Evolutionary conservation across 2,888 invertebrate genomes (phyloP), one percentile per base, ranked within the genome.

Genomic region (Stramonita haemastoma): DNA sequence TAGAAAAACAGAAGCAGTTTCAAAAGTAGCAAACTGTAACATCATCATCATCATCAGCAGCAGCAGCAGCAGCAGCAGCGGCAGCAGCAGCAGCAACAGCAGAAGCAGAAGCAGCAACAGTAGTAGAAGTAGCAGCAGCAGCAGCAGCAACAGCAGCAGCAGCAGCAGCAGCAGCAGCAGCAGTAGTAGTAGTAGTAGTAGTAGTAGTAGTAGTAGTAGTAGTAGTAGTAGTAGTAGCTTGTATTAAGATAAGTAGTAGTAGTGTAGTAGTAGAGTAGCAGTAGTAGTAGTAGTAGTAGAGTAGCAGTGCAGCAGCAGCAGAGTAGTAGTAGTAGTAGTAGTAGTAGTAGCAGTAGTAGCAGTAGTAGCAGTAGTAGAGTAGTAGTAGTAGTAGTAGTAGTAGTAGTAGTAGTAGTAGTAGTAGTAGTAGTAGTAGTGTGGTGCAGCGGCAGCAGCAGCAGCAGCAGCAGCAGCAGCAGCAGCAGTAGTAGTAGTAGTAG

Each of bases 111-210:
- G n/a, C 29, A n/a, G 26, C 29, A 73, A n/a, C 26, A n/a, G 73
- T 11, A n/a, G 73, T 11, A 73, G 73, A 2, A 73, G 79, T 34
- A 34, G 79, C 15, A 79, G 34, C 32, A 34, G 79, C n/a, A 79
- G 79, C 15, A 79, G 77, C 77, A 77, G 77, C n/a, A 77, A 1
- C 11, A 77, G 77, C n/a, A 77, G 77, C 77, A 77, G 77, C 77
- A 77, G 77, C 77, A 77, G 77, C 13, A 29, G 77, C 77, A 77
- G 77, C 77, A 77, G 46, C 46, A 46, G 46, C 46, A 46, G 46
- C 46, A 46, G 8, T 8, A 46, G 77, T 77, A 77, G 77, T n/a
- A 77, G 77, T 77, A 77, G 77, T 77, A 77, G 77, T n/a, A n/a
- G 77, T 46, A 46, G 46, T 46, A 46, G 46, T 46, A 46, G 46